A percentile compares a stretch with the other conserved stretches of the same genome.
phyloP scores from a whole-genome alignment of 1,140 invertebrate genomes.

The Eupristina koningsbergeri region DNA sequence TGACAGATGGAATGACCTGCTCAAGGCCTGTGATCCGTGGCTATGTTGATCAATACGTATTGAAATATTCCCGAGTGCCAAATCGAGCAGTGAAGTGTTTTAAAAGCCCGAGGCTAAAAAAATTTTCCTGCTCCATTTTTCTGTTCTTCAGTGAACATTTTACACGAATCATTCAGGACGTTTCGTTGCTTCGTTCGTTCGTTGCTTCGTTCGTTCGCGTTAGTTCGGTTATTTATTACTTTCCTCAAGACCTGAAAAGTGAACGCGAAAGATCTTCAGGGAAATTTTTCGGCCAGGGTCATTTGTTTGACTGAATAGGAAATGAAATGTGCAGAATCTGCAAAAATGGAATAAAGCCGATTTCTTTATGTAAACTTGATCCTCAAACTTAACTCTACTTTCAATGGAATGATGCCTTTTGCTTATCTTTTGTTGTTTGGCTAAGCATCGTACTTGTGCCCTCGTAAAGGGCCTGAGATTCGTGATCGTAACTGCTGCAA shows the following conservation, averaged over 20 bases:
- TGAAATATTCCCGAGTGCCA: conserved; percentile 69
- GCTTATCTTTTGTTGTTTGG: conserved; percentile 8
- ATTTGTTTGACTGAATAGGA: conserved; percentile 16
- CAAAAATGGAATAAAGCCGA: conserved; percentile 22
- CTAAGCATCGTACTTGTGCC: neutral
- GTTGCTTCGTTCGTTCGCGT: neutral
- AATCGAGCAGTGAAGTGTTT: conserved; percentile 55
- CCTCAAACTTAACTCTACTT: conserved; percentile 24
- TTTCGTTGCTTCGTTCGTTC: neutral
- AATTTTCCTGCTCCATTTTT: neutral
- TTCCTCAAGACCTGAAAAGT: neutral
- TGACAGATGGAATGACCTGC: neutral
- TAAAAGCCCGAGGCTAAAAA: neutral
- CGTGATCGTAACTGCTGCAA: neutral
- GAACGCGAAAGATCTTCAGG: neutral
- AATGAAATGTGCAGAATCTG: conserved; percentile 8
- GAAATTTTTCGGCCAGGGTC: neutral
- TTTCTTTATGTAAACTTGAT: conserved; percentile 36
- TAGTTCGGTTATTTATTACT: conserved; percentile 6
- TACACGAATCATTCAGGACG: neutral
- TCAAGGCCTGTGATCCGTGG: conserved; percentile 58
- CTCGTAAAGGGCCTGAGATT: conserved; percentile 20
- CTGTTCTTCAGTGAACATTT: neutral
- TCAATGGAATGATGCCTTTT: conserved; percentile 40
- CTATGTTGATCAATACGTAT: conserved; percentile 57